phyloP scores from a whole-genome alignment of 2,888 invertebrate genomes.

The Polietes domitor region DNA sequence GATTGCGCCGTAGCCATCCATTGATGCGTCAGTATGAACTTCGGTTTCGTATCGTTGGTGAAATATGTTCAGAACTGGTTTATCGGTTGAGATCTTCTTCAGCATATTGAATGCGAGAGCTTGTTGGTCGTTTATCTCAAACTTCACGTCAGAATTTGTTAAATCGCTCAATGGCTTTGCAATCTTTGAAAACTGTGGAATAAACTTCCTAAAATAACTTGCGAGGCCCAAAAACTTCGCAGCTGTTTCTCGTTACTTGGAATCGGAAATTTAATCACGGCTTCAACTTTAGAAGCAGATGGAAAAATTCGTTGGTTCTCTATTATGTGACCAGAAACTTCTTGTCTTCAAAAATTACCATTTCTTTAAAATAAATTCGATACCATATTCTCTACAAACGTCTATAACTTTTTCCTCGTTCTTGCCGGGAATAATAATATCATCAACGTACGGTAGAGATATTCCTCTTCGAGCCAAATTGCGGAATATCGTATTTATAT shows the following conservation, averaged over 20 bases:
- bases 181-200: constrained; percentile 28
- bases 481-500: constrained; percentile 68
- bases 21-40: constrained; percentile 38
- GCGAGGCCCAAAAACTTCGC: constrained; percentile 52
- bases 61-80: neutral
- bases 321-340: constrained; percentile 51
- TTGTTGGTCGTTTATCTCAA: neutral
- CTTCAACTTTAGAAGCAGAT: constrained; percentile 23
- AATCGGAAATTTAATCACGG: constrained; percentile 38
- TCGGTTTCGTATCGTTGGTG: constrained; percentile 37
- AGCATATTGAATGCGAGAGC: neutral
- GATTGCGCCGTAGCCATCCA: constrained; percentile 17
- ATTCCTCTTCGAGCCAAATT: constrained; percentile 51
- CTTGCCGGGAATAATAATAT: constrained; percentile 45
- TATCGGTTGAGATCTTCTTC: neutral
- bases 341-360: constrained; percentile 51
- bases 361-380: constrained; percentile 58
- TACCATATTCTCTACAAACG: constrained; percentile 49
- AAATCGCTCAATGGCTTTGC: constrained; percentile 37
- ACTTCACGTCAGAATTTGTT: neutral
- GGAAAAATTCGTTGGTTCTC: constrained; percentile 57
- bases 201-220: constrained; percentile 46
- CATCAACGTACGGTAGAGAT: constrained; percentile 63
- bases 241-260: constrained; percentile 28
- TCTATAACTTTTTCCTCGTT: constrained; percentile 54